Evolutionary conservation across 1,140 invertebrate genomes (phyloP).

Genomic region (Gryon sp.): DNA sequence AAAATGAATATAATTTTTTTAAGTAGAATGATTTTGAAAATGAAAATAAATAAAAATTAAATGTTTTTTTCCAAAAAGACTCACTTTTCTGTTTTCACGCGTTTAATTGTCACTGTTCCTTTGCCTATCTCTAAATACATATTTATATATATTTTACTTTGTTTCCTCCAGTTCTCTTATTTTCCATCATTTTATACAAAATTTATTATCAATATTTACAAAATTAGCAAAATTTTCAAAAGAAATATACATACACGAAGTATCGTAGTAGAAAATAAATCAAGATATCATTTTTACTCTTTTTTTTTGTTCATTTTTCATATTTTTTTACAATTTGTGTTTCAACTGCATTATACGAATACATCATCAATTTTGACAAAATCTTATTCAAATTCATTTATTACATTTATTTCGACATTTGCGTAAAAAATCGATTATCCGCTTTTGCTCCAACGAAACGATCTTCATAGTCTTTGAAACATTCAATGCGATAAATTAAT

Average conservation of each 20-base stretch:
- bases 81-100: too few relatives aligned
- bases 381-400: constrained; percentile 1
- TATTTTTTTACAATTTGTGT: constrained; percentile 10
- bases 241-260: constrained; percentile 59
- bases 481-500: constrained; percentile 38
- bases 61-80: too few relatives aligned
- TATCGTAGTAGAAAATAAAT: constrained; percentile 46
- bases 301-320: too few relatives aligned
- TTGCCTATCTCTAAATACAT: too few relatives aligned
- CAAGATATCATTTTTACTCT: too few relatives aligned
- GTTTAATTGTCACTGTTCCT: too few relatives aligned
- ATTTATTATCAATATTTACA: constrained; percentile 63
- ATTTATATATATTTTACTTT: too few relatives aligned
- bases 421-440: constrained; percentile 14
- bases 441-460: constrained; percentile 13
- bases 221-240: constrained; percentile 59
- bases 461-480: constrained; percentile 12
- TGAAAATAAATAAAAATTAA: too few relatives aligned
- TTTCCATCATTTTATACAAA: constrained; percentile 35
- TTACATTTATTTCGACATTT: background rate
- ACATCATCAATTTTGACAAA: constrained; percentile 33
- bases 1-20: too few relatives aligned
- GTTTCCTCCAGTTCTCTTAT: too few relatives aligned
- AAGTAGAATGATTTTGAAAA: too few relatives aligned
- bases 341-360: constrained; percentile 23